These are phyloP conservation scores for Drosophila leontia DNA, from an alignment of 1,140 invertebrate genomes.

Conservation along the genomic window DNA sequence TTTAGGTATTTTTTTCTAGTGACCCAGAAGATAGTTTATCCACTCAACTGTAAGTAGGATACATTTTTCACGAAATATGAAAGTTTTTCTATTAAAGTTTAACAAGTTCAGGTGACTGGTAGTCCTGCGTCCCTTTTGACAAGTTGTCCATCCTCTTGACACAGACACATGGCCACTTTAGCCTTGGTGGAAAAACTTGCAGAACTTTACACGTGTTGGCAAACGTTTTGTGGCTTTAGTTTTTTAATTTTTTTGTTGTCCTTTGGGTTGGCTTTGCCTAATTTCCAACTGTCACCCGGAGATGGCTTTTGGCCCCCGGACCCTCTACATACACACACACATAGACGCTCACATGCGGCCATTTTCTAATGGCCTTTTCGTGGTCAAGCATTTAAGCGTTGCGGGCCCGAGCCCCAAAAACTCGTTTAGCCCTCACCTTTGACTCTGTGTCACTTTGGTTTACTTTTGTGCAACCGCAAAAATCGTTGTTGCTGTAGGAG, in stretches of 20 bases:
- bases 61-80: conserved; percentile 14
- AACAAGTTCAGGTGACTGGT: conserved; percentile 10
- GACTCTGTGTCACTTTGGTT: conserved; percentile 65
- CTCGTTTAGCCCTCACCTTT: conserved; percentile 52
- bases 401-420: conserved; percentile 49
- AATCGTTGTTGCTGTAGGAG: conserved; percentile 60
- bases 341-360: conserved; percentile 38
- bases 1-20: not conserved
- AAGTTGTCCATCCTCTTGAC: conserved; percentile 27
- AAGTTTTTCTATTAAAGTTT: conserved; percentile 35
- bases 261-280: conserved; percentile 59
- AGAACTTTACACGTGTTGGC: conserved; percentile 70
- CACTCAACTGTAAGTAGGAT: not conserved
- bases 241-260: conserved; percentile 41
- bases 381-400: conserved; percentile 82
- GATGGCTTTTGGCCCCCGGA: conserved; percentile 50
- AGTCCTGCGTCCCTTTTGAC: conserved; percentile 12
- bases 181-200: conserved; percentile 35
- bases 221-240: conserved; percentile 72
- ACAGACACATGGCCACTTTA: conserved; percentile 8
- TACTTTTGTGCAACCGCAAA: conserved; percentile 78
- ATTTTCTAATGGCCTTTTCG: conserved; percentile 81
- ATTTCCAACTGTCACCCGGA: conserved; percentile 65
- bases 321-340: conserved; percentile 12
- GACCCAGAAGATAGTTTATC: not conserved